These are phyloP conservation scores for Rhysida immarginata DNA, from an alignment of 1,140 invertebrate species.

Conservation along the genomic window DNA sequence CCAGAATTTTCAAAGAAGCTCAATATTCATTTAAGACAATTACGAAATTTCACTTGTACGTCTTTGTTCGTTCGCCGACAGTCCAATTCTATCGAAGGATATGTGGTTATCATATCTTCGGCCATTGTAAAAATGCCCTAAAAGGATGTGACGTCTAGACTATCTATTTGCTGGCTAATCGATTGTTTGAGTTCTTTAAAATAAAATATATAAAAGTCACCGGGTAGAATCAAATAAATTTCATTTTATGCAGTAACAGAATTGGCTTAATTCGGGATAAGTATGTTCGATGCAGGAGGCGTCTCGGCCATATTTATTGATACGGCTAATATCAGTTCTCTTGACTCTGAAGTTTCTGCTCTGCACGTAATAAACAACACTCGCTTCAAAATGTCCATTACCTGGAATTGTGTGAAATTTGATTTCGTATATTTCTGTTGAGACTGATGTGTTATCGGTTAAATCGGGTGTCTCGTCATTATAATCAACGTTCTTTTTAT, in stretches of 20 bases:
- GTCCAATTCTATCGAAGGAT: too few species aligned
- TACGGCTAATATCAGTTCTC: slow-evolving; percentile 62
- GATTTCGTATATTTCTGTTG: slow-evolving; percentile 51
- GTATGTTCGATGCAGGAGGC: slow-evolving; percentile 54
- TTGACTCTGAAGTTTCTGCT: slow-evolving; percentile 45
- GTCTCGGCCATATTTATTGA: slow-evolving; percentile 66
- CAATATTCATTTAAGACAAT: too few species aligned
- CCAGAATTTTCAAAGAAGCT: too few species aligned
- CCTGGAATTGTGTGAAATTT: slow-evolving; percentile 59
- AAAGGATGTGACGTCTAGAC: too few species aligned
- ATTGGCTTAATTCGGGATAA: slow-evolving; percentile 51
- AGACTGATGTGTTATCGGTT: slow-evolving; percentile 41
- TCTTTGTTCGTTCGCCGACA: too few species aligned
- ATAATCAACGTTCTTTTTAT: slow-evolving; percentile 50
- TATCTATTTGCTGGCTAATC: too few species aligned
- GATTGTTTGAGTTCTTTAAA: too few species aligned
- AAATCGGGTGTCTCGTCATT: slow-evolving; percentile 69
- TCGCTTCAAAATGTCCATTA: slow-evolving; percentile 54
- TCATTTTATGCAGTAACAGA: slow-evolving; percentile 50
- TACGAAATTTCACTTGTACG: too few species aligned
- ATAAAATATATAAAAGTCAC: too few species aligned
- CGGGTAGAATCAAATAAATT: too few species aligned
- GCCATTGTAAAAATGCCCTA: too few species aligned
- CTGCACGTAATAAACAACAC: slow-evolving; percentile 45
- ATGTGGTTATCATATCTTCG: too few species aligned